A percentile compares a stretch with the other conserved stretches of the same genome.
phyloP scores from a whole-genome alignment of 2,797 vertebrate genomes.

The Thamnophis elegans region DNA sequence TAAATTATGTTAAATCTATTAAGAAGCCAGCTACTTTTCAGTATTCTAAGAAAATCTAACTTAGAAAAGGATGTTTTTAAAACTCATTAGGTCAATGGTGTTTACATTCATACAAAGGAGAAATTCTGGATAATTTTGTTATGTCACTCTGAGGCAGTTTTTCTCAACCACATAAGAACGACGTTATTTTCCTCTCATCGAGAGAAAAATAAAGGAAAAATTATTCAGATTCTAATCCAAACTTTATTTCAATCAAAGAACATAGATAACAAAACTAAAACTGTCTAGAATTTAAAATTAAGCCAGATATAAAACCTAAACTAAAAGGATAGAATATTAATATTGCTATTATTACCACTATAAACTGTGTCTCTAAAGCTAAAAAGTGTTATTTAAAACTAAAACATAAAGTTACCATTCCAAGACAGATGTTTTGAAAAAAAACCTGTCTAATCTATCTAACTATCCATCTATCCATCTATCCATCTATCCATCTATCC shows the following conservation, averaged over 20 bases:
- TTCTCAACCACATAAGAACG: conserved; percentile 40
- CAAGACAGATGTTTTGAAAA: neutral
- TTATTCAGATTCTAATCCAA: conserved; percentile 27
- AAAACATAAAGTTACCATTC: neutral
- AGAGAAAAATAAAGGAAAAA: conserved; percentile 27
- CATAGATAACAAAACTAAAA: neutral
- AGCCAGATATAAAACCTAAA: neutral
- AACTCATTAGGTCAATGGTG: conserved; percentile 7
- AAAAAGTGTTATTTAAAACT: neutral
- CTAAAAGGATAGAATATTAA: neutral
- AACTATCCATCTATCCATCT: no score
- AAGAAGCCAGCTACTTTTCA: no score
- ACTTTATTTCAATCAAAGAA: neutral
- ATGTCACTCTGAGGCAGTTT: conserved; percentile 39
- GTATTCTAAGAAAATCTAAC: neutral
- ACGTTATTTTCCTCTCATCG: neutral
- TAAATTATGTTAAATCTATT: neutral
- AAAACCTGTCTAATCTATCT: no score
- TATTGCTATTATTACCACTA: neutral
- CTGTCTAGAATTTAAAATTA: neutral
- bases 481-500: no score
- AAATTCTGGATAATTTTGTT: conserved; percentile 48
- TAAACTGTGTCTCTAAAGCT: neutral
- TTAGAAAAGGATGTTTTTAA: conserved; percentile 30
- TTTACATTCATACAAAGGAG: conserved; percentile 40